phyloP scores from a whole-genome alignment of 1,140 invertebrate genomes.

The Andricus grossulariae region DNA sequence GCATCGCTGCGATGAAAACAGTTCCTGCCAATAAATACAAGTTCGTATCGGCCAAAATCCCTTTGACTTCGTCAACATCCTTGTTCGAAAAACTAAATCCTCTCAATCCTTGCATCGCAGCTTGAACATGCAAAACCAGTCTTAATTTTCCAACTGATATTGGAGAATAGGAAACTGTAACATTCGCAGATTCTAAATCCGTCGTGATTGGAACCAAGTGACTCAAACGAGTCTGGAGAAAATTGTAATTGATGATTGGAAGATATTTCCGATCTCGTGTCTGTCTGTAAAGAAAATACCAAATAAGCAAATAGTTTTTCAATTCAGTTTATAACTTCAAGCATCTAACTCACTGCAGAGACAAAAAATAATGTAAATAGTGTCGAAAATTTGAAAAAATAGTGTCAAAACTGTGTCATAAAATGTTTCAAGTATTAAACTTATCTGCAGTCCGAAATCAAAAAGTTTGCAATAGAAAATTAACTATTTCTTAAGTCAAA shows the following conservation, averaged over 20 bases:
- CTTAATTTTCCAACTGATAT: constrained; percentile 83
- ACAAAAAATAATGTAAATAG: too few relatives aligned
- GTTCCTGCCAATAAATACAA: constrained; percentile 94
- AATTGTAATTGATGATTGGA: constrained; percentile 89
- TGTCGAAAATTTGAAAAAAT: too few relatives aligned
- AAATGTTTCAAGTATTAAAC: too few relatives aligned
- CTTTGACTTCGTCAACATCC: constrained; percentile 97
- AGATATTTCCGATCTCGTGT: constrained; percentile 83
- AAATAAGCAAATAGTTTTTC: constrained; percentile 34
- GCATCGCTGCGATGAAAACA: constrained; percentile 93
- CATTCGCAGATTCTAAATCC: constrained; percentile 77
- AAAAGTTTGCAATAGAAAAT: too few relatives aligned
- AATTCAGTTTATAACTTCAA: too few relatives aligned
- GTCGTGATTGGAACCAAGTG: constrained; percentile 82
- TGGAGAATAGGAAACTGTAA: constrained; percentile 80
- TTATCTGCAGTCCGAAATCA: too few relatives aligned
- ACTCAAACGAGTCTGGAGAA: constrained; percentile 85
- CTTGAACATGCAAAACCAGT: constrained; percentile 87
- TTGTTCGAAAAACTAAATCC: constrained; percentile 92
- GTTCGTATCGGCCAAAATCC: constrained; percentile 97
- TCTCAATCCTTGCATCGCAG: constrained; percentile 85
- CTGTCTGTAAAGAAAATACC: constrained; percentile 75
- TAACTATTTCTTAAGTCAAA: too few relatives aligned
- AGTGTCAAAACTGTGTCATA: too few relatives aligned
- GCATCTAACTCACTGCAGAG: too few relatives aligned